Conservation (phyloP, 2,113 vertebrate genomes). For the Neolamprologus fasciatus region DNA sequence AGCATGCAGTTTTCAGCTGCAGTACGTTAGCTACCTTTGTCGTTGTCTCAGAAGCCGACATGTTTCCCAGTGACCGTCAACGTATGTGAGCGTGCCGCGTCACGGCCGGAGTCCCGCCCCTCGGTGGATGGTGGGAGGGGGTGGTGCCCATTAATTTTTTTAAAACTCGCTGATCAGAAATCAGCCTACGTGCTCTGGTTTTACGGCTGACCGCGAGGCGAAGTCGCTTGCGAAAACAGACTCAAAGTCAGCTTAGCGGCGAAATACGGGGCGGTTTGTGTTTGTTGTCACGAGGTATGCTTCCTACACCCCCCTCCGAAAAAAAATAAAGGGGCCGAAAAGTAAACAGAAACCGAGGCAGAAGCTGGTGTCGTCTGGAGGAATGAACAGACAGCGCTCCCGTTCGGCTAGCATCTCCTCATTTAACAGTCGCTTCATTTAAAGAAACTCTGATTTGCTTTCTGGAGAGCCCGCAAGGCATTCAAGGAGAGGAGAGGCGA, state of each 20-base stretch:
- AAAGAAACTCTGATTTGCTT: neutral
- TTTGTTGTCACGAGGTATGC: constrained; percentile 12
- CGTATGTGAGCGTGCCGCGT: constrained; percentile 17
- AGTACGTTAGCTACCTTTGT: constrained; percentile 54
- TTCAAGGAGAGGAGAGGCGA: neutral
- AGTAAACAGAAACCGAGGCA: constrained; percentile 45
- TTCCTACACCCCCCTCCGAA: neutral
- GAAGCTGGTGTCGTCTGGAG: neutral
- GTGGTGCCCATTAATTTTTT: neutral
- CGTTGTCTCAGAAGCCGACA: constrained; percentile 60
- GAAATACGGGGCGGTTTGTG: neutral
- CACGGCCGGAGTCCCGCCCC: neutral
- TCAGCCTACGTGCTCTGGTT: neutral
- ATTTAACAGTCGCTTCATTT: neutral
- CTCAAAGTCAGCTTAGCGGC: constrained; percentile 13
- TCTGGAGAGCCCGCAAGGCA: neutral
- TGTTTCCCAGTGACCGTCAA: constrained; percentile 39
- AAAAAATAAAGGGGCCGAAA: constrained; percentile 9
- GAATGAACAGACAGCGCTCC: neutral
- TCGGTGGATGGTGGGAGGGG: neutral
- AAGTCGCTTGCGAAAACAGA: constrained; percentile 12
- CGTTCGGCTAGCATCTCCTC: neutral
- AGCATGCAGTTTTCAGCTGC: neutral
- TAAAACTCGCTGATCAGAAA: constrained; percentile 31
- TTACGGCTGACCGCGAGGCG: neutral